Percentiles rank a stretch among this genome's conserved stretches.
These are phyloP conservation scores for Atrichornis clamosus DNA, from an alignment of 2,113 vertebrate species.

Conservation along the genomic window DNA sequence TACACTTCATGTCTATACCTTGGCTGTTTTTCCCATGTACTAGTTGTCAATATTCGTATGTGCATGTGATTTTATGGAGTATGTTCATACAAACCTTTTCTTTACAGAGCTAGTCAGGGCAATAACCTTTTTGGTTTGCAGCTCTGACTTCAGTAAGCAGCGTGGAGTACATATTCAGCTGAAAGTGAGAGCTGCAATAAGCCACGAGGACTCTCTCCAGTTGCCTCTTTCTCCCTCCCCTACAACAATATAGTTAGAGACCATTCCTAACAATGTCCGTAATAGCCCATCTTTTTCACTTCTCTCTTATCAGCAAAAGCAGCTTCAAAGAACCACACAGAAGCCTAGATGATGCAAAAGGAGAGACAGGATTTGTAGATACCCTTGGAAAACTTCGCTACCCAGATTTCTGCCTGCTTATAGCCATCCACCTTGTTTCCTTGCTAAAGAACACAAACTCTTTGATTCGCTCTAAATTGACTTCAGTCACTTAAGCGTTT, in stretches of 20 bases:
- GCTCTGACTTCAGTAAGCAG: neutral
- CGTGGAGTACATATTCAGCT: neutral
- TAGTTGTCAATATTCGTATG: accelerated
- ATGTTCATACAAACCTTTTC: neutral
- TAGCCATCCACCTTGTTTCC: neutral
- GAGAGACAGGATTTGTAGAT: neutral
- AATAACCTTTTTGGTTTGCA: neutral
- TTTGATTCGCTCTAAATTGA: neutral
- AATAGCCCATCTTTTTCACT: neutral
- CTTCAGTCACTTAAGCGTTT: neutral
- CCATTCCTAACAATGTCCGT: neutral
- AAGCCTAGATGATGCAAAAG: neutral
- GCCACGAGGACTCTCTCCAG: neutral
- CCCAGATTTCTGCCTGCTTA: neutral
- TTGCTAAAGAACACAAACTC: neutral
- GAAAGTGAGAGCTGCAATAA: neutral
- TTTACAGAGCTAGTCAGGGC: neutral
- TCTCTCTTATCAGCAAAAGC: neutral
- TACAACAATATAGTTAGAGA: neutral
- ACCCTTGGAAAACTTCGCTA: neutral
- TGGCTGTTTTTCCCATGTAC: neutral
- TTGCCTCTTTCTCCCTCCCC: neutral
- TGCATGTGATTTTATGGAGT: neutral
- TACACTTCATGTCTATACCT: neutral
- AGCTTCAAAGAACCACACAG: neutral